These are phyloP conservation scores for Syngnathus typhle DNA, from an alignment of 2,113 vertebrate species.

Conservation along the genomic window DNA sequence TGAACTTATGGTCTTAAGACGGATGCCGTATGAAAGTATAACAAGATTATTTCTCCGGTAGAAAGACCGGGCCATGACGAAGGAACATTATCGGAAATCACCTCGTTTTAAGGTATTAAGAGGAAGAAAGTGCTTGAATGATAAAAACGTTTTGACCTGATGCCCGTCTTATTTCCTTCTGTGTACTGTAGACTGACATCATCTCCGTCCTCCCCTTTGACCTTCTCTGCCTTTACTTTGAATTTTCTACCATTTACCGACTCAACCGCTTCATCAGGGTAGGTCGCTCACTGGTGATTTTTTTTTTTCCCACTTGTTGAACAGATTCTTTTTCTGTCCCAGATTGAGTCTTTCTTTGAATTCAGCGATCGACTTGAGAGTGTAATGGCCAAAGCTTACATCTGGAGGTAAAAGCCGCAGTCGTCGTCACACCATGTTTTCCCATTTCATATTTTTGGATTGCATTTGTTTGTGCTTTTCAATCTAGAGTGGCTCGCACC, in stretches of 20 bases:
- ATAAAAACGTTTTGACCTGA: neutral
- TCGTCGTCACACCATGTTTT: neutral
- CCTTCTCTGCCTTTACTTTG: slow-evolving; percentile 74
- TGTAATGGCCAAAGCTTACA: slow-evolving; percentile 82
- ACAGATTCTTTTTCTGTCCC: neutral
- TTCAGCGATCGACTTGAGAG: slow-evolving; percentile 87
- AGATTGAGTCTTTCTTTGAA: slow-evolving; percentile 80
- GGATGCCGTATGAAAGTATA: too few relatives aligned
- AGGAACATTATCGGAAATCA: slow-evolving; percentile 71
- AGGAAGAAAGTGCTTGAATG: neutral
- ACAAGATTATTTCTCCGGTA: slow-evolving; percentile 40
- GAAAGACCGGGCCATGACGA: slow-evolving; percentile 71
- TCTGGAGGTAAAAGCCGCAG: slow-evolving; percentile 76
- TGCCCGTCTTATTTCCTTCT: slow-evolving; percentile 1
- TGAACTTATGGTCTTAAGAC: neutral
- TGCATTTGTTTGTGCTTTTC: neutral
- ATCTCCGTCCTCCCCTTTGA: slow-evolving; percentile 81
- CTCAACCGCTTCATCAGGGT: slow-evolving; percentile 81
- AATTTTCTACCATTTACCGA: slow-evolving; percentile 77
- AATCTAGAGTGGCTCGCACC: slow-evolving; percentile 80
- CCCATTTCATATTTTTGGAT: neutral
- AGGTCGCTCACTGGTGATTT: slow-evolving; percentile 13
- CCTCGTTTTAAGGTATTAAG: slow-evolving; percentile 67
- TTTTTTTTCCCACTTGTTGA: neutral
- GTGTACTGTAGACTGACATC: slow-evolving; percentile 77